These are phyloP conservation scores for Cheilosia urbana DNA, from an alignment of 2,888 invertebrate species.

Conservation along the genomic window DNA sequence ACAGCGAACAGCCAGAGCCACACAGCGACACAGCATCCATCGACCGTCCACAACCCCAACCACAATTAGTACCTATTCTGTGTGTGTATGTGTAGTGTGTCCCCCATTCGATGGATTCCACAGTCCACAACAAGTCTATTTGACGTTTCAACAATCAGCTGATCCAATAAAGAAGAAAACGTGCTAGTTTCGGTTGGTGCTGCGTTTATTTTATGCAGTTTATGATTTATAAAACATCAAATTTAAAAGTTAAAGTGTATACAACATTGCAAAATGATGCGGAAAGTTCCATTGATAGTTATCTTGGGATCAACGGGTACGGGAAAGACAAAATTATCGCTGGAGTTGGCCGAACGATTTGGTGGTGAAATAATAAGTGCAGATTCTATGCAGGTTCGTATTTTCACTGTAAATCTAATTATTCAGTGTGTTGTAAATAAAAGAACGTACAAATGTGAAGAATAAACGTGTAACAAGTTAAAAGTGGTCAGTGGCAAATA, in stretches of 20 bases:
- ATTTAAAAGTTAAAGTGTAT: background rate
- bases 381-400: conserved; percentile 97
- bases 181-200: background rate
- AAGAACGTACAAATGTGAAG: too few species aligned
- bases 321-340: conserved; percentile 97
- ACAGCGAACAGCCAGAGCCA: too few species aligned
- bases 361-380: conserved; percentile 97
- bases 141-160: conserved; percentile 55
- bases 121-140: conserved; percentile 26
- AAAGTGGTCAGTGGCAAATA: background rate
- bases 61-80: too few species aligned
- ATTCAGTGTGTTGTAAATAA: background rate
- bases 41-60: too few species aligned
- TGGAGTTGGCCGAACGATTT: conserved; percentile 94
- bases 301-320: conserved; percentile 98
- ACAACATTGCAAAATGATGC: conserved; percentile 80
- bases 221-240: conserved; percentile 1
- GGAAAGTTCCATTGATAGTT: conserved; percentile 90
- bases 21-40: too few species aligned
- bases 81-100: background rate
- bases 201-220: background rate
- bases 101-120: conserved; percentile 14
- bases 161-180: background rate
- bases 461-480: background rate
- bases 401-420: too few species aligned